Percentiles rank a stretch among this genome's conserved stretches.
These are phyloP conservation scores for Dinomys branickii DNA, from an alignment of 2,113 vertebrate genomes.

Conservation along the genomic window DNA sequence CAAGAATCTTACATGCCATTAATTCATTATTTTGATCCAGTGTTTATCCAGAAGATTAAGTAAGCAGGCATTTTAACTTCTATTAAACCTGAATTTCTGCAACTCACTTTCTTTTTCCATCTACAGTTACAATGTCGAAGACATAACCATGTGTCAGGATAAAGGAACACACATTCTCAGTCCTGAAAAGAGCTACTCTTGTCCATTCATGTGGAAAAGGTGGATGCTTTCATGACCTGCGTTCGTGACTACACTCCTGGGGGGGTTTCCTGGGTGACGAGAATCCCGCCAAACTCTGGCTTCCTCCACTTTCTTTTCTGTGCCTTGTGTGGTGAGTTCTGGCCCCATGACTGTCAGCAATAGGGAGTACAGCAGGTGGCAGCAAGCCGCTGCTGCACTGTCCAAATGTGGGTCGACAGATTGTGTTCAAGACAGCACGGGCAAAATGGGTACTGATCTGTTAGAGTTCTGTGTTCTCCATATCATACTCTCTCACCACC, in stretches of 20 bases:
- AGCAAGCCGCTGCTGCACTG: slow-evolving; percentile 77
- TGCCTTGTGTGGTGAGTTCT: not conserved
- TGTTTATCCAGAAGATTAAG: not conserved
- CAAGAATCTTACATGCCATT: not conserved
- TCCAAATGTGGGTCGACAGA: fast-evolving
- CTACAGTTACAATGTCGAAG: not conserved
- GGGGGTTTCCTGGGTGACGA: not conserved
- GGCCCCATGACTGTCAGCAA: not conserved
- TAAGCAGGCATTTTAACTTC: not conserved
- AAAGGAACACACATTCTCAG: not conserved
- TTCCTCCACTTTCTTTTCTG: not conserved
- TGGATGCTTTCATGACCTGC: not conserved
- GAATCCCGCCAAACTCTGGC: not conserved
- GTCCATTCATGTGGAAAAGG: not conserved
- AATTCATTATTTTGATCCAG: not conserved
- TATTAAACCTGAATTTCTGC: not conserved
- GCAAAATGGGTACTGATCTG: not conserved
- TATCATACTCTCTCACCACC: not conserved
- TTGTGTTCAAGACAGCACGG: fast-evolving
- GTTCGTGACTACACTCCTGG: not conserved
- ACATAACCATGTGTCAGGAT: not conserved
- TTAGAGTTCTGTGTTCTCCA: not conserved
- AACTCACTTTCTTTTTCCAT: not conserved
- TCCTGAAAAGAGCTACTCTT: not conserved
- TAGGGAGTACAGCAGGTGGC: slow-evolving; percentile 83